phyloP scores from a whole-genome alignment of 1,140 invertebrate genomes.

The Panulirus ornatus region DNA sequence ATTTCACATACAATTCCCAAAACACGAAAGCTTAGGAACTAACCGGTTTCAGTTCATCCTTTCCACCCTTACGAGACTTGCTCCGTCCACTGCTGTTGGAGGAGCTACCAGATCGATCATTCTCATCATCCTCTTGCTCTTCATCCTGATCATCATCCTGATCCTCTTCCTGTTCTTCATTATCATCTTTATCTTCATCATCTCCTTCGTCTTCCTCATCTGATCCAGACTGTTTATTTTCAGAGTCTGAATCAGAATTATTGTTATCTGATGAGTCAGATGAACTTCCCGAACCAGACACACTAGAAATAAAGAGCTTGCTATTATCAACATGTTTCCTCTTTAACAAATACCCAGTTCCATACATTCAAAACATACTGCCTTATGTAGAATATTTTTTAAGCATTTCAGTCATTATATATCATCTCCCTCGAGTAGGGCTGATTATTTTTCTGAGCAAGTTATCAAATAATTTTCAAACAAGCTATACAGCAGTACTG shows the following conservation, averaged over 20 bases:
- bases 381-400: too few relatives aligned
- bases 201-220: constrained; percentile 72
- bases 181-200: constrained; percentile 66
- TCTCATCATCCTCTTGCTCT: constrained; percentile 67
- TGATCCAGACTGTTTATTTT: constrained; percentile 67
- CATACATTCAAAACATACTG: too few relatives aligned
- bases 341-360: too few relatives aligned
- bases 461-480: too few relatives aligned
- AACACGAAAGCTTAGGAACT: constrained; percentile 18
- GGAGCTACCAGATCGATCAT: constrained; percentile 64
- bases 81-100: constrained; percentile 37
- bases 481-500: too few relatives aligned
- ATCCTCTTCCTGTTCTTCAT: constrained; percentile 68
- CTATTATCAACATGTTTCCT: too few relatives aligned
- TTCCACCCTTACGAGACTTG: constrained; percentile 35
- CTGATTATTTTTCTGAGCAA: too few relatives aligned
- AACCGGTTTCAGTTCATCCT: constrained; percentile 54
- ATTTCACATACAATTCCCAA: too few relatives aligned
- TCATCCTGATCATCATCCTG: constrained; percentile 70
- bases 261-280: constrained; percentile 60
- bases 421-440: too few relatives aligned
- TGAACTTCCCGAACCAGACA: constrained; percentile 58
- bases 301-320: constrained; percentile 41
- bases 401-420: too few relatives aligned
- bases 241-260: constrained; percentile 71